Evolutionary conservation across 2,888 invertebrate genomes (phyloP), one percentile per base, ranked within the genome.

Genomic region (Thecocarcelia acutangulata): DNA sequence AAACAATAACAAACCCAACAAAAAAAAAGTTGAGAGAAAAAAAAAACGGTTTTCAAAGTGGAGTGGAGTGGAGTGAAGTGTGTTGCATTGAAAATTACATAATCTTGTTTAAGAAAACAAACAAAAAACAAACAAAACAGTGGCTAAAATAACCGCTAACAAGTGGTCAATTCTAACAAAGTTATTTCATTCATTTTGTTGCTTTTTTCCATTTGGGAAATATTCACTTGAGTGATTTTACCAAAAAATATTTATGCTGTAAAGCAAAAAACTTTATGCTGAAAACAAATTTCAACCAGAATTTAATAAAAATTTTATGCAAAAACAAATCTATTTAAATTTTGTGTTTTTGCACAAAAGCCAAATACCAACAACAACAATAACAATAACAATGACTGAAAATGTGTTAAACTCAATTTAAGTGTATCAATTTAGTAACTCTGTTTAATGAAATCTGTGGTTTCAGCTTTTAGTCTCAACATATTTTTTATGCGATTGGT

Each of bases 211-310:
- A 87, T 87, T 87, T 84, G 86, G 86, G 85, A 87, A 87, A 88
- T 87, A 87, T 88, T 87, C 88, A 88, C 87, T 87, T 89, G 86
- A 89, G 88, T 89, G 88, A 88, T 86, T 89, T 88, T 87, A 85
- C 85, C 86, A 85, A 85, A 85, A 72, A 85, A 73, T 77, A 78
- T 24, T 63, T 46, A 61, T 63, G 69, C 46, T 48, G 42, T 28
- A 37, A 19, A 72, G 52, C 42, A 33, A n/a, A 66, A 40, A 15
- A 44, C 1, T 3, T 46, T 17, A 46, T 17, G 15, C 21, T 21
- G 42, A 73, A 56, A 17, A 46, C 17, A 42, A 48, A 52, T 56
- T 54, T 61, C 6, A 46, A 64, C 17, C 44, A 56, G 52, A 76
- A 69, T 66, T 66, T 52, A 54, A 44, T 33, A 21, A 63, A 54